Conservation (phyloP, 2,797 vertebrate species). For the Pangasius djambal region DNA sequence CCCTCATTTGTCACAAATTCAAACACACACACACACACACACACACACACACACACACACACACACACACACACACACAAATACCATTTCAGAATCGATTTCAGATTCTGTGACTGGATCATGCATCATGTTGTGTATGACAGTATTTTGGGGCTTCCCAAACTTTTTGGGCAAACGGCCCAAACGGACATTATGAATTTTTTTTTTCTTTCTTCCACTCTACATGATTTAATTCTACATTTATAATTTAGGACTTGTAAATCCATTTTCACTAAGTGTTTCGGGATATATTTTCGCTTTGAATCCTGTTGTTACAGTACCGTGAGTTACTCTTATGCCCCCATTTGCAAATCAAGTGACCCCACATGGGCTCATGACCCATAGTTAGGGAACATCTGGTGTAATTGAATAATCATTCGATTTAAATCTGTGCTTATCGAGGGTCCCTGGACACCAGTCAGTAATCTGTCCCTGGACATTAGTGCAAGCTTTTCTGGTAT, state of each 20-base stretch:
- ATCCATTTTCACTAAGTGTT: background rate
- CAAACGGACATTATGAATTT: background rate
- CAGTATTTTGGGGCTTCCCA: background rate
- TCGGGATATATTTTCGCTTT: background rate
- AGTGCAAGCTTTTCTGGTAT: background rate
- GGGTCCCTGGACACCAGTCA: background rate
- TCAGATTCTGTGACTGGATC: too few species aligned
- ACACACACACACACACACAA: too few species aligned
- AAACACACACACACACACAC: too few species aligned
- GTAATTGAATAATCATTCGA: background rate
- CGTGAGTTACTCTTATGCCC: background rate
- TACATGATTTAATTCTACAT: background rate
- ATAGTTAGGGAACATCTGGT: background rate
- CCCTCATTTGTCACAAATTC: too few species aligned
- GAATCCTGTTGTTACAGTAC: background rate
- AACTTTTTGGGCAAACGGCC: background rate
- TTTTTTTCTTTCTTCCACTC: background rate
- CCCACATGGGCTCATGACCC: background rate
- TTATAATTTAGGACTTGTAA: background rate
- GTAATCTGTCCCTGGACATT: background rate
- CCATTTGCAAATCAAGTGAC: background rate
- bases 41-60: too few species aligned
- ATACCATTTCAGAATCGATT: too few species aligned
- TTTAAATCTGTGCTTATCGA: background rate
- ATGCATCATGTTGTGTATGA: background rate